These are phyloP conservation scores for Cassiopea andromeda DNA, from an alignment of 30 jellyfish, hydroid and myxozoan species.

Conservation along the genomic window DNA sequence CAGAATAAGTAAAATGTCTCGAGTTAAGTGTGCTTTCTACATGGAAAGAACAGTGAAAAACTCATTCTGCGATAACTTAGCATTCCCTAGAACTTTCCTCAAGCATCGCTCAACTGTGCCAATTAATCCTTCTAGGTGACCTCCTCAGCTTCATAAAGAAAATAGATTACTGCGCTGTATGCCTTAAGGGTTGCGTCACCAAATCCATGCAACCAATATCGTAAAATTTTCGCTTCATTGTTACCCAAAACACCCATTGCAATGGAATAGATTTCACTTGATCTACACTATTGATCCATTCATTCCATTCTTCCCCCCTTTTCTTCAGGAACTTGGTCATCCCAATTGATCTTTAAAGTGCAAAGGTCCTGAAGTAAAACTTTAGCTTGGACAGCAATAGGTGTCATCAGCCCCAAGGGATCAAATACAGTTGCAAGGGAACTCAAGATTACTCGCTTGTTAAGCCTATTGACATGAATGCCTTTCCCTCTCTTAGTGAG, in stretches of 20 bases:
- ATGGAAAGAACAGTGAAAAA: neutral
- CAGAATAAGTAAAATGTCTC: too few species aligned
- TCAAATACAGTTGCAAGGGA: neutral
- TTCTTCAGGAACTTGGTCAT: conserved; percentile 44
- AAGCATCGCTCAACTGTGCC: conserved; percentile 40
- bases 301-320: conserved; percentile 24
- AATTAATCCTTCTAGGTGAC: neutral
- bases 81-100: conserved; percentile 43
- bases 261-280: too few species aligned
- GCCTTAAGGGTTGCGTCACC: too few species aligned
- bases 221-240: too few species aligned
- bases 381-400: conserved; percentile 1
- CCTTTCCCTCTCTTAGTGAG: neutral
- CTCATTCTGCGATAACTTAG: conserved; percentile 7
- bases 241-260: too few species aligned
- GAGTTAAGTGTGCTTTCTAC: conserved; percentile 16
- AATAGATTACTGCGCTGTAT: too few species aligned
- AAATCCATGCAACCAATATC: too few species aligned
- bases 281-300: neutral
- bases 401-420: neutral
- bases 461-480: neutral
- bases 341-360: conserved; percentile 28
- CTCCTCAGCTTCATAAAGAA: too few species aligned
- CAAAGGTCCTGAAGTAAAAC: conserved; percentile 36
- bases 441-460: neutral